Percentiles rank a stretch among this genome's conserved stretches.
Evolutionary conservation across 92 coral and sea anemone genomes (phyloP).

Genomic region (Palythoa grandiflora): DNA sequence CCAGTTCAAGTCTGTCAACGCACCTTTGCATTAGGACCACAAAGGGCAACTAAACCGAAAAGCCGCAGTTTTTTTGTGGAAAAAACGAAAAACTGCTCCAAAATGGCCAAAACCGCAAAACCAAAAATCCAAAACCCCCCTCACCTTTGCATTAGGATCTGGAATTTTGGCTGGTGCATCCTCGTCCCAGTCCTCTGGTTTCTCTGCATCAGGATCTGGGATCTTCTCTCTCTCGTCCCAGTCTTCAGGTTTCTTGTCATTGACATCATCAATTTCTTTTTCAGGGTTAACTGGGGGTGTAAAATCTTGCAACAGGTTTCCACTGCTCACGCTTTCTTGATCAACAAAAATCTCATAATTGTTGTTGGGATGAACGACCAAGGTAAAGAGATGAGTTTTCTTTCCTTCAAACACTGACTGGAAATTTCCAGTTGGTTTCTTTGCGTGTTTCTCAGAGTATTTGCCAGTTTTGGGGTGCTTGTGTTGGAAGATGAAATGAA

Average conservation of each 20-base stretch:
- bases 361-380: constrained; percentile 89
- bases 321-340: constrained; percentile 82
- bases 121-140: too few species aligned
- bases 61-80: too few species aligned
- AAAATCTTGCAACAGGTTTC: constrained; percentile 89
- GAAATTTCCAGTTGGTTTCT: constrained; percentile 97
- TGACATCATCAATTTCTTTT: constrained; percentile 92
- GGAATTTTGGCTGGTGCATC: constrained; percentile 97
- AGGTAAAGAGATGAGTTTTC: constrained; percentile 92
- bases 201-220: constrained; percentile 98
- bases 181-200: constrained; percentile 99
- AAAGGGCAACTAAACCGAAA: too few species aligned
- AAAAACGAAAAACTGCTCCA: too few species aligned
- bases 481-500: constrained; percentile 98
- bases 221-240: constrained; percentile 99
- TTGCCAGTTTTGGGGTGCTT: constrained; percentile 89
- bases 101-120: too few species aligned
- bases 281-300: constrained; percentile 96
- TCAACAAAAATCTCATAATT: constrained; percentile 92
- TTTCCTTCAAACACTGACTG: constrained; percentile 98
- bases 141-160: constrained; percentile 90
- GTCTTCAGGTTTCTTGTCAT: constrained; percentile 93
- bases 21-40: too few species aligned
- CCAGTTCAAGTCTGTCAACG: too few species aligned
- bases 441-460: constrained; percentile 95